phyloP scores from a whole-genome alignment of 1,140 invertebrate genomes.

The Lordiphosa stackelbergi region DNA sequence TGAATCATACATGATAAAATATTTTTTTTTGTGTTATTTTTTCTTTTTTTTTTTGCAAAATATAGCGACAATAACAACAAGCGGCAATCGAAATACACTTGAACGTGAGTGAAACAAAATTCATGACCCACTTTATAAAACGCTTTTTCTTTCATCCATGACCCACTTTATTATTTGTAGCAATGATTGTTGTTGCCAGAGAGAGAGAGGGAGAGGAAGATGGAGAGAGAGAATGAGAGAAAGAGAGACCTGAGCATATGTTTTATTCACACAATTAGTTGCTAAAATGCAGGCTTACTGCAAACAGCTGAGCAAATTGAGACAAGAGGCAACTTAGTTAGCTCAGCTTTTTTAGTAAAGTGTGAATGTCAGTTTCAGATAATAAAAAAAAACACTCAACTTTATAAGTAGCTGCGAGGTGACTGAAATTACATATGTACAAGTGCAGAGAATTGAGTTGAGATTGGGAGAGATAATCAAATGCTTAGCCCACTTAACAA shows the following conservation, averaged over 20 bases:
- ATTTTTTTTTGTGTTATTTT: conserved; percentile 18
- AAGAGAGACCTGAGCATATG: conserved; percentile 48
- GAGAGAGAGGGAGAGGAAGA: conserved; percentile 7
- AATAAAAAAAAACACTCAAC: conserved; percentile 1
- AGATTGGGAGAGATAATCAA: too few relatives aligned
- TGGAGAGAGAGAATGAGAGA: conserved; percentile 9
- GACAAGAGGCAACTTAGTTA: conserved; percentile 20
- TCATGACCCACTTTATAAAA: conserved; percentile 76
- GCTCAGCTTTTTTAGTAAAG: conserved; percentile 30
- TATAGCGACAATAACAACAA: conserved; percentile 33
- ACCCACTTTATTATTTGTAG: conserved; percentile 75
- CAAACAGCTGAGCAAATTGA: conserved; percentile 55
- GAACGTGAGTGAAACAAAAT: conserved; percentile 76
- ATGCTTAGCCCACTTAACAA: too few relatives aligned
- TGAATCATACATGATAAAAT: conserved; percentile 49
- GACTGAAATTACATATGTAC: too few relatives aligned
- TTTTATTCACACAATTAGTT: conserved; percentile 71
- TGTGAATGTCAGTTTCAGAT: conserved; percentile 10
- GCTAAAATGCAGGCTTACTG: conserved; percentile 58
- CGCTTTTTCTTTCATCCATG: conserved; percentile 77
- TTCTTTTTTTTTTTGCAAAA: conserved; percentile 25
- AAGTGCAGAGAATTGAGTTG: too few relatives aligned
- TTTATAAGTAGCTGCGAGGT: too few relatives aligned
- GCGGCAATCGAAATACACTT: conserved; percentile 75
- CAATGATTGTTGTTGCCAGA: conserved; percentile 46